Percentiles rank a stretch among this genome's conserved stretches.
phyloP scores from a whole-genome alignment of 2,797 vertebrate species.

The Pogonophryne albipinna region DNA sequence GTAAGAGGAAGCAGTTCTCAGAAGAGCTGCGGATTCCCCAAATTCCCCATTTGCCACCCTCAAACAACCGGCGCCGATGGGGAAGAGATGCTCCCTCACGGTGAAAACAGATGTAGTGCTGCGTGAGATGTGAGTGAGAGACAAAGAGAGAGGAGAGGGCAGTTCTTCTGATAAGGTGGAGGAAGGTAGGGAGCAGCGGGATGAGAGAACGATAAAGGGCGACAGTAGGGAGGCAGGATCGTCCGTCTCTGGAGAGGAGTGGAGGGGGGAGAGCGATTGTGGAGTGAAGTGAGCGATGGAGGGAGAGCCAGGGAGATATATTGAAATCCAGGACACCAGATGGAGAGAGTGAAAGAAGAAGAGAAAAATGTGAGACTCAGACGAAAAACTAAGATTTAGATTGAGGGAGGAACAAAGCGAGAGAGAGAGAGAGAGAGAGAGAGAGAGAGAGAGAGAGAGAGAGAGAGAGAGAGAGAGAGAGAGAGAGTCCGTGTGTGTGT shows the following conservation, averaged over 20 bases:
- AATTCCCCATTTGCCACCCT: slow-evolving; percentile 55
- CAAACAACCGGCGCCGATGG: slow-evolving; percentile 36
- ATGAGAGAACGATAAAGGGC: slow-evolving; percentile 48
- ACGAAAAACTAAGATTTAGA: slow-evolving; percentile 59
- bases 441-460: neutral
- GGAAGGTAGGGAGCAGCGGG: slow-evolving; percentile 21
- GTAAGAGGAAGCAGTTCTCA: slow-evolving; percentile 5
- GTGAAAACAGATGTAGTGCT: slow-evolving; percentile 57
- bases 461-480: neutral
- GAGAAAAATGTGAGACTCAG: slow-evolving; percentile 51
- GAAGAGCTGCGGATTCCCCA: slow-evolving; percentile 34
- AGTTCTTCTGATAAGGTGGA: slow-evolving; percentile 41
- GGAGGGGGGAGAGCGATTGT: slow-evolving; percentile 39
- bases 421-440: slow-evolving; percentile 3
- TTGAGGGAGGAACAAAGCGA: slow-evolving; percentile 59
- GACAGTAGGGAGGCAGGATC: slow-evolving; percentile 45
- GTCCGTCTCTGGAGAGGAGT: slow-evolving; percentile 37
- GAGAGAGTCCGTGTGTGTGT: slow-evolving; percentile 16
- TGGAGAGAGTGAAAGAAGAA: slow-evolving; percentile 44
- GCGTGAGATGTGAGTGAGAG: slow-evolving; percentile 21
- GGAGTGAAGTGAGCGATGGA: slow-evolving; percentile 57
- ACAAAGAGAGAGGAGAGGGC: neutral
- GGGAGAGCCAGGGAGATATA: slow-evolving; percentile 46
- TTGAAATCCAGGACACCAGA: slow-evolving; percentile 65
- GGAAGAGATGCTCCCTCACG: slow-evolving; percentile 58